Conservation (phyloP, 1,140 invertebrate genomes). For the Gonatopus flavifemur region DNA sequence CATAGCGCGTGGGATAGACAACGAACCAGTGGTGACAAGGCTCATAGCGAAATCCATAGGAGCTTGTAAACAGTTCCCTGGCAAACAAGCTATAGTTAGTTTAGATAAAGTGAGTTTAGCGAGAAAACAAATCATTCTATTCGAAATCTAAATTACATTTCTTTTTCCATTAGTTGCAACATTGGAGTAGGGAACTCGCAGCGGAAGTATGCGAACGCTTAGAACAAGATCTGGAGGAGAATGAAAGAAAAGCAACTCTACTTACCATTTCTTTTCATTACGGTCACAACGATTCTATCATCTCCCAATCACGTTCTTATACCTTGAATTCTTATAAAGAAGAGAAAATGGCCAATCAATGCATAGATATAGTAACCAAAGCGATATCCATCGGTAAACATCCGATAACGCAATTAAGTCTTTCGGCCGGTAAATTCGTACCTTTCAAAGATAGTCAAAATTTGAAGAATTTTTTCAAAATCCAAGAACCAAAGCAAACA, state of each 20-base stretch:
- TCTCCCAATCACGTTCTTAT: conserved; percentile 63
- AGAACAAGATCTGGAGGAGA: conserved; percentile 75
- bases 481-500: too few species aligned
- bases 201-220: conserved; percentile 84
- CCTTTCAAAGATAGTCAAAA: conserved; percentile 63
- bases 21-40: conserved; percentile 80
- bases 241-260: conserved; percentile 68
- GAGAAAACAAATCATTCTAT: conserved; percentile 1
- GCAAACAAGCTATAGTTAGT: conserved; percentile 74
- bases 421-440: conserved; percentile 80
- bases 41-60: conserved; percentile 92
- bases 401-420: conserved; percentile 70
- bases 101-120: conserved; percentile 64
- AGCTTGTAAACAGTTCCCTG: conserved; percentile 92
- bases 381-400: conserved; percentile 60
- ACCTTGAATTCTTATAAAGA: conserved; percentile 62
- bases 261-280: conserved; percentile 66
- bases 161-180: conserved; percentile 33
- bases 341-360: conserved; percentile 63
- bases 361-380: conserved; percentile 65
- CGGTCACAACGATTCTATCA: conserved; percentile 61
- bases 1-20: conserved; percentile 84
- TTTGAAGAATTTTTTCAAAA: conserved; percentile 65
- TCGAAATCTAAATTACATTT: neutral
- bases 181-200: conserved; percentile 81